Evolutionary conservation across 2,888 invertebrate species (phyloP), one percentile per base, ranked within the genome.

Genomic region (Agrenia bidenticulata): DNA sequence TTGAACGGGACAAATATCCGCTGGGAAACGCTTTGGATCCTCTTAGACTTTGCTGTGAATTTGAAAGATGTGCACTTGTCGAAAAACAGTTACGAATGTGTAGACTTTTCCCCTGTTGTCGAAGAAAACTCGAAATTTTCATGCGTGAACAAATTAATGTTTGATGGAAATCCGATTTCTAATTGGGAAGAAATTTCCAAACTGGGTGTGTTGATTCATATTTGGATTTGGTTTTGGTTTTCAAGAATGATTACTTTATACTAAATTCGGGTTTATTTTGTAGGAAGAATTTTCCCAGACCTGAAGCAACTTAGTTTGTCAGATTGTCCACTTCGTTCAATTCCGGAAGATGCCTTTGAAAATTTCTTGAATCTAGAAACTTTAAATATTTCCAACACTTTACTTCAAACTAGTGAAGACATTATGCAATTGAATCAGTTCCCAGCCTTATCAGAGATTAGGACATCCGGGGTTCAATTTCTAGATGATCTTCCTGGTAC

Each of bases 41-140:
- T 95, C 69, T 83, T 94, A 61, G 15, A 41, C 7, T 21, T 32
- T 15, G 56, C 57, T 2, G 49, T 17, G 13, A 61, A 57, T 41
- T 42, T 95, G 50, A 89, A 92, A 82, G 95, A 96, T 81, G 83
- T 96, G 73, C 95, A 96, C 81, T 82, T 96, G 77, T 94, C 94
- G 78, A 84, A 94, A 67, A 96, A 96, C 81, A 89, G 91, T 79
- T 93, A 51, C 17, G 19, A 19, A 7, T 17, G 13, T 11, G 50
- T 66, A 24, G 37, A 66, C 1, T 53, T 59, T 17, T n/a, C 13
- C 9, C 5, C 2, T 19, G 19, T 19, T 9, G n/a, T n/a, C 15
- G 21, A 1, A 1, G 39, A 23, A 24, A 39, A 1, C 7, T 11
- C 11, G 50, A 13, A 2, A 15, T 60, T 57, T 32, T 13, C 23